Evolutionary conservation across 1,140 invertebrate genomes (phyloP).

Genomic region (Neodiprion lecontei): DNA sequence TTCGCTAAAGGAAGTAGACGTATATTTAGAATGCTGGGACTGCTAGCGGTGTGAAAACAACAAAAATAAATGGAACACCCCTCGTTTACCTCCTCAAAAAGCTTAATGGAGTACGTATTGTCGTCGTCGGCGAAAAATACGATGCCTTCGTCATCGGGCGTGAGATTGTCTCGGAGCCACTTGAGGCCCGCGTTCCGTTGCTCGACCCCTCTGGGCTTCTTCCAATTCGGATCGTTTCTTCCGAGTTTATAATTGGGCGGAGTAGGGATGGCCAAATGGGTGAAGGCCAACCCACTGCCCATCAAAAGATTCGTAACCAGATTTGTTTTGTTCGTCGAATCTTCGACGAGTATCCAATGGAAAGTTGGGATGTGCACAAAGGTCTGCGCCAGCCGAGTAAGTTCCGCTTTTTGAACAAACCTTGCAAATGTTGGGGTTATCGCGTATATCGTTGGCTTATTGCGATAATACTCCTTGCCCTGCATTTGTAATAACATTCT

Average conservation of each 20-base stretch:
- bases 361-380: slow-evolving; percentile 87
- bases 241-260: slow-evolving; percentile 74
- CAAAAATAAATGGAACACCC: no score
- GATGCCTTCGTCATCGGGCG: slow-evolving; percentile 68
- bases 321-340: slow-evolving; percentile 76
- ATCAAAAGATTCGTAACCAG: slow-evolving; percentile 84
- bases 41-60: no score
- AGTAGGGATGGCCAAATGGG: slow-evolving; percentile 72
- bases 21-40: no score
- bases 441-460: slow-evolving; percentile 75
- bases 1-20: no score
- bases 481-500: background rate
- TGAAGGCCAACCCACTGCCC: slow-evolving; percentile 75
- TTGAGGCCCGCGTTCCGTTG: slow-evolving; percentile 90
- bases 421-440: slow-evolving; percentile 93
- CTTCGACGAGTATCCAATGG: slow-evolving; percentile 97
- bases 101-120: slow-evolving; percentile 89
- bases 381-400: slow-evolving; percentile 91
- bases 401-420: slow-evolving; percentile 93
- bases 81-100: slow-evolving; percentile 84
- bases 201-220: slow-evolving; percentile 91
- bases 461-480: background rate
- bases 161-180: slow-evolving; percentile 82
- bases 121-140: slow-evolving; percentile 99
- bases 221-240: slow-evolving; percentile 80